Conservation (phyloP, 2,797 vertebrate species). For the Mormyrops attenuatus region DNA sequence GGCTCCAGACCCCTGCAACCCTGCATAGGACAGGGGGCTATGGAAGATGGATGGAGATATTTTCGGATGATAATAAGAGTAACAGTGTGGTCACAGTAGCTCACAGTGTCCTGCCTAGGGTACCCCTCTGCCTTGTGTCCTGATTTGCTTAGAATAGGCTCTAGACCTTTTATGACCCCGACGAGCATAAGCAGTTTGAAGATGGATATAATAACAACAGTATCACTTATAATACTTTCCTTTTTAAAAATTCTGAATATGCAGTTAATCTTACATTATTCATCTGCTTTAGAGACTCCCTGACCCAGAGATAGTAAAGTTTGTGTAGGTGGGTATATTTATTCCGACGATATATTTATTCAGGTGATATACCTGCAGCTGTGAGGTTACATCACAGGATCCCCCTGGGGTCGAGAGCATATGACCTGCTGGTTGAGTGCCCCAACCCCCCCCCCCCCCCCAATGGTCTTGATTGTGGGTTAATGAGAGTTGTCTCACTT, state of each 20-base stretch:
- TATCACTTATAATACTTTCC: background rate
- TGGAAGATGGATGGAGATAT: background rate
- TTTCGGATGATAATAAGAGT: background rate
- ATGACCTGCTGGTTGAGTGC: background rate
- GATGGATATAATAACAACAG: background rate
- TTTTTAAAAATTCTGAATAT: background rate
- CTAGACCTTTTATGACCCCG: background rate
- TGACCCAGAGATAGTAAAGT: background rate
- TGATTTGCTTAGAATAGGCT: background rate
- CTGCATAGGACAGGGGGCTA: background rate
- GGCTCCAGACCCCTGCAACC: background rate
- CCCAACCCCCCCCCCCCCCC: background rate
- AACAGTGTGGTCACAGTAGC: background rate
- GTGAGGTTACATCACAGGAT: background rate
- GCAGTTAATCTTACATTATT: background rate
- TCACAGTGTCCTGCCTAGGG: background rate
- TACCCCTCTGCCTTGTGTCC: background rate
- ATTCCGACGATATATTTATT: background rate
- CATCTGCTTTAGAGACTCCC: background rate
- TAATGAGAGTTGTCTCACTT: background rate
- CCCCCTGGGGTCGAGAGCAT: background rate
- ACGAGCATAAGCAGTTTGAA: background rate
- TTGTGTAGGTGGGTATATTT: background rate
- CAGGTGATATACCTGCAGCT: background rate
- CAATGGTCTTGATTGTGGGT: background rate